A percentile compares a stretch with the other conserved stretches of the same genome.
phyloP scores from a whole-genome alignment of 2,888 invertebrate species.

The Xylophagus ater region DNA sequence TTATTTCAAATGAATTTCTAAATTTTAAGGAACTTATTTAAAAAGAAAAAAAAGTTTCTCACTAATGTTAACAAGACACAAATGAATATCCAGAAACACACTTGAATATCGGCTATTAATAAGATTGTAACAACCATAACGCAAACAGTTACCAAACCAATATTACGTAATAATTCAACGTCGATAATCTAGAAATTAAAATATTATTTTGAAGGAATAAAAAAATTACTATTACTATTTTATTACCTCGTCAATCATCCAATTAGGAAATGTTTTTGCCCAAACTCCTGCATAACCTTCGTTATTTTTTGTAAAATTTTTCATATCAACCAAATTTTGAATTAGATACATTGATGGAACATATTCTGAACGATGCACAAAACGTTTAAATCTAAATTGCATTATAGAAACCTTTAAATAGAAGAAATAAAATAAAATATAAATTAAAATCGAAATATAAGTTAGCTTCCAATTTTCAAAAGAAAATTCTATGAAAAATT shows the following conservation, averaged over 20 bases:
- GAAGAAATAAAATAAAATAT: constrained; percentile 1
- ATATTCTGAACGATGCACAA: constrained; percentile 52
- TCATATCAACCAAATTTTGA: constrained; percentile 44
- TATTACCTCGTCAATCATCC: constrained; percentile 63
- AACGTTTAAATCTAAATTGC: constrained; percentile 49
- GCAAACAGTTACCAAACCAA: constrained; percentile 61
- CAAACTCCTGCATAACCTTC: constrained; percentile 55
- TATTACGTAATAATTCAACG: constrained; percentile 62
- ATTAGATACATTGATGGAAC: constrained; percentile 62
- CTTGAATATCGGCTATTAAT: constrained; percentile 63
- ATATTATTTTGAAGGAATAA: background rate
- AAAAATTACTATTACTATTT: constrained; percentile 2
- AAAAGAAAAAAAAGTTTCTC: constrained; percentile 9
- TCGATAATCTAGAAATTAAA: constrained; percentile 47
- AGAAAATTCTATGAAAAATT: too few species aligned
- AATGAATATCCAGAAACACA: constrained; percentile 66
- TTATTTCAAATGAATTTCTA: constrained; percentile 5
- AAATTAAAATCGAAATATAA: constrained; percentile 1
- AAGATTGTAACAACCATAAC: constrained; percentile 69
- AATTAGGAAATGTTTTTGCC: constrained; percentile 60
- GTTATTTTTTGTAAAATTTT: constrained; percentile 47
- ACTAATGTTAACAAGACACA: constrained; percentile 63
- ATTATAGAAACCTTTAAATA: constrained; percentile 13
- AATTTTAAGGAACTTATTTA: constrained; percentile 10
- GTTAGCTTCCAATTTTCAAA: constrained; percentile 3